Base-by-base conservation (phyloP, 2,888 invertebrate species). In the Epirrhoe alternata region DNA sequence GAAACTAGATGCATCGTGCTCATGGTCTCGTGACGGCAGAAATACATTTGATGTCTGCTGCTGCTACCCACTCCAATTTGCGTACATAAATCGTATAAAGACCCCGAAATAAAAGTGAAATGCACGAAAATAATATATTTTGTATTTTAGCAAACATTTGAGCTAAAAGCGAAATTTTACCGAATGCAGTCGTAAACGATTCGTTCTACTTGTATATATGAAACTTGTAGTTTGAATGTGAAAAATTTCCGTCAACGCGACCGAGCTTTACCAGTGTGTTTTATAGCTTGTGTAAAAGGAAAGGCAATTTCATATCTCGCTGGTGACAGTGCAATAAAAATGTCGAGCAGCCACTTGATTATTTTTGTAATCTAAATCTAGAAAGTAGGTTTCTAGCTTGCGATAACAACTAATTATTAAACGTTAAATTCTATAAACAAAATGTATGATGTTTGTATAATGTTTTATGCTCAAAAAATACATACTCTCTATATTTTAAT, bases 251-350 rank as follows among this genome's bases (percentile, higher is more conserved):
- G 67, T 52, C 63, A 56, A 52, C 66, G 51, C 66, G 50, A 45
- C 35, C 66, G 59, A 65, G 61, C 61, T 64, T 64, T 54, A 56
- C 52, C 61, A 56, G 55, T 59, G 35, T 35, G 51, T 62, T 67
- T 67, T 67, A 67, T 67, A 60, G 62, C 59, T 63, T 55, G 59
- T 60, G 54, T 62, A 47, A 66, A 66, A 60, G 56, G 51, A 51
- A 35, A 59, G 62, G 59, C 59, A 67, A 55, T 67, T 67, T 67
- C 51, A 60, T 62, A 66, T 66, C 62, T 47, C 54, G 50, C 62
- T 59, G 51, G 59, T 59, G 55, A 55, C 59, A 33, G 54, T 54
- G 57, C 58, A 54, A 62, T 66, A 66, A 62, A 66, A 66, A 55
- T 57, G 51, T 58, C 33, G 42, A 58, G 57, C 57, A 58, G 57